A percentile compares a stretch with the other conserved stretches of the same genome.
These are phyloP conservation scores for Phoebastria nigripes DNA, from an alignment of 2,797 vertebrate species.

Conservation along the genomic window DNA sequence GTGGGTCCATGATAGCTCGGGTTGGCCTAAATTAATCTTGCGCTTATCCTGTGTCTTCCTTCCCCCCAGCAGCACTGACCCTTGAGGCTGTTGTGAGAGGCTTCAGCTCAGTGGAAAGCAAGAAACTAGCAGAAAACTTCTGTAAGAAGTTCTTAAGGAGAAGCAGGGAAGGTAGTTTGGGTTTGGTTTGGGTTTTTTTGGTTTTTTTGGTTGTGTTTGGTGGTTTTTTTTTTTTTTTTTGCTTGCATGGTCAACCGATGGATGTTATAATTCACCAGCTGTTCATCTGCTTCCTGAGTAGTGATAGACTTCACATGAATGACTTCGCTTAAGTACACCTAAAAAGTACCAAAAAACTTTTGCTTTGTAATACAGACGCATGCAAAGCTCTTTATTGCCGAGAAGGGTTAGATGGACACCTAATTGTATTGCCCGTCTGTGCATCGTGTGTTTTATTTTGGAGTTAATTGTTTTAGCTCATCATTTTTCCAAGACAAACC, in stretches of 20 bases:
- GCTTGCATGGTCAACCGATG: background rate
- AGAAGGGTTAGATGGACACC: background rate
- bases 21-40: background rate
- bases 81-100: background rate
- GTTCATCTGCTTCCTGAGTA: background rate
- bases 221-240: too few species aligned
- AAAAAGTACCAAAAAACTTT: background rate
- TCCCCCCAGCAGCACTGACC: background rate
- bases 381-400: background rate
- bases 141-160: background rate
- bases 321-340: rapidly evolving
- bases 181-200: too few species aligned
- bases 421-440: background rate
- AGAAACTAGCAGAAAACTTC: background rate
- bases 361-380: background rate
- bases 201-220: background rate
- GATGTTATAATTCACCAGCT: background rate
- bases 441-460: background rate
- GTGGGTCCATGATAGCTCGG: background rate
- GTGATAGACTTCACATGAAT: background rate
- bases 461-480: background rate
- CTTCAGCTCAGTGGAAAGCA: background rate
- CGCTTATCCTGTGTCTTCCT: rapidly evolving
- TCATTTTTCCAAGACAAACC: background rate
- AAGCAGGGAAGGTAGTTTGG: background rate